These are phyloP conservation scores for Rhabditoides inermis DNA, from an alignment of 2,888 invertebrate species.

Conservation along the genomic window DNA sequence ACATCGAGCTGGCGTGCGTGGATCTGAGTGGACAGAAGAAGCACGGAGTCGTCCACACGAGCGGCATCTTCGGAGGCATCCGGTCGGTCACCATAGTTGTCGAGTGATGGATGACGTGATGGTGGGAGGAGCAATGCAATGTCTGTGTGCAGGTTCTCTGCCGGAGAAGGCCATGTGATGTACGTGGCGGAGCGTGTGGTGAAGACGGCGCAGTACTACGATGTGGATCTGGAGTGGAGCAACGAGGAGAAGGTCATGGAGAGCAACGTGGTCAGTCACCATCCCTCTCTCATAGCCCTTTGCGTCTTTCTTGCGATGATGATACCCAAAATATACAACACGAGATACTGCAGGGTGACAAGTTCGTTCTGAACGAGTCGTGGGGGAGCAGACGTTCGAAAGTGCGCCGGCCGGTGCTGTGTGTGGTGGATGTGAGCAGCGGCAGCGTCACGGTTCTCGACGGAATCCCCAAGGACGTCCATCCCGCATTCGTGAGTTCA, in stretches of 20 bases:
- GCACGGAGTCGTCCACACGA: conserved; percentile 39
- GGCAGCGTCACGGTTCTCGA: conserved; percentile 31
- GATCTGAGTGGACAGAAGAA: conserved; percentile 38
- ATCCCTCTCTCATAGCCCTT: too few species aligned
- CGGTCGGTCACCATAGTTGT: too few species aligned
- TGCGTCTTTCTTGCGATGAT: too few species aligned
- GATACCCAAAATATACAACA: too few species aligned
- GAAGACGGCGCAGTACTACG: conserved; percentile 41
- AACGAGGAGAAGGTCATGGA: conserved; percentile 40
- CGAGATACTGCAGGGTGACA: conserved; percentile 48
- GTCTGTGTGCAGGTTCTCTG: too few species aligned
- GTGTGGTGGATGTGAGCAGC: conserved; percentile 34
- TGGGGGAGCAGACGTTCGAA: conserved; percentile 47
- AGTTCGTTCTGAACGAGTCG: conserved; percentile 36
- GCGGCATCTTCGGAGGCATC: too few species aligned
- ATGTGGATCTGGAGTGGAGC: conserved; percentile 45
- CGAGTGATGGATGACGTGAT: too few species aligned
- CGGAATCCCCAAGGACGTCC: conserved; percentile 31
- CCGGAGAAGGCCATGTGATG: conserved; percentile 43
- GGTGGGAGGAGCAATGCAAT: too few species aligned
- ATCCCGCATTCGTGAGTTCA: conserved; percentile 28
- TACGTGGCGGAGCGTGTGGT: conserved; percentile 42
- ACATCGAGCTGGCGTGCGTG: conserved; percentile 26
- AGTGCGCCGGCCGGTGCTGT: conserved; percentile 43
- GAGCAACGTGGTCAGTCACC: conserved; percentile 29